Percentiles rank a stretch among this genome's conserved stretches.
Evolutionary conservation across 1,140 invertebrate genomes (phyloP).

Genomic region (Harpegnathos saltator): DNA sequence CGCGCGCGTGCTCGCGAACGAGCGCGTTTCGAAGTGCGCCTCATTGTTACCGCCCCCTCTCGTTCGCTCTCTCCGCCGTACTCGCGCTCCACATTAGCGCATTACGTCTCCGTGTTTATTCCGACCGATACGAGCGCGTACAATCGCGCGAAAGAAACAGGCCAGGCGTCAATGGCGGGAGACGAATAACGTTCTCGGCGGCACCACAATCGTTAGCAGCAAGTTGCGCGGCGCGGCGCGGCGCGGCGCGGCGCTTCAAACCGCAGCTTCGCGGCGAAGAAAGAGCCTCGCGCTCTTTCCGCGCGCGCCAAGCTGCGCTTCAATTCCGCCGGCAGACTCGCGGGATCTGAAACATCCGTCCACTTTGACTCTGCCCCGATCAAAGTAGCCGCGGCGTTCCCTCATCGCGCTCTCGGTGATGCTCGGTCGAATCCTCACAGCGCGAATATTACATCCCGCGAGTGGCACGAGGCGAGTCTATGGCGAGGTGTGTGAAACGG

Average conservation of each 20-base stretch:
- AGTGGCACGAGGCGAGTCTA: neutral
- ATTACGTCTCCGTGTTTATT: slow-evolving; percentile 32
- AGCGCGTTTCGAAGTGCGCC: slow-evolving; percentile 24
- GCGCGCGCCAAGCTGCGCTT: no score
- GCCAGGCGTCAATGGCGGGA: neutral
- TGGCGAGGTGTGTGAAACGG: neutral
- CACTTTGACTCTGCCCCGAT: no score
- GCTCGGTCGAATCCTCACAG: slow-evolving; percentile 4
- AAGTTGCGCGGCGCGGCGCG: no score
- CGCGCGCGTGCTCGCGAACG: slow-evolving; percentile 16
- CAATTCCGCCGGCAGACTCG: no score
- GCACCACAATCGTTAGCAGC: no score
- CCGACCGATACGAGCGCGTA: slow-evolving; percentile 16
- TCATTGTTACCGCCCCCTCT: slow-evolving; percentile 38
- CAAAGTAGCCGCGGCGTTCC: no score
- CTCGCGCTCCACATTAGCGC: slow-evolving; percentile 22
- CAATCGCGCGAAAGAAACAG: slow-evolving; percentile 8
- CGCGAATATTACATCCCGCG: slow-evolving; percentile 9
- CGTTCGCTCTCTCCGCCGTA: slow-evolving; percentile 27
- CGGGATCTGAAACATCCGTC: no score
- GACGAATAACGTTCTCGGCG: no score
- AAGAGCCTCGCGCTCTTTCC: no score
- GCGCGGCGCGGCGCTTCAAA: no score
- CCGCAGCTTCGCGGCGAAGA: no score
- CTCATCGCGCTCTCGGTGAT: no score